Percentiles rank a stretch among this genome's conserved stretches.
Conservation (phyloP, 1,140 invertebrate species). For the Phortica variegata region DNA sequence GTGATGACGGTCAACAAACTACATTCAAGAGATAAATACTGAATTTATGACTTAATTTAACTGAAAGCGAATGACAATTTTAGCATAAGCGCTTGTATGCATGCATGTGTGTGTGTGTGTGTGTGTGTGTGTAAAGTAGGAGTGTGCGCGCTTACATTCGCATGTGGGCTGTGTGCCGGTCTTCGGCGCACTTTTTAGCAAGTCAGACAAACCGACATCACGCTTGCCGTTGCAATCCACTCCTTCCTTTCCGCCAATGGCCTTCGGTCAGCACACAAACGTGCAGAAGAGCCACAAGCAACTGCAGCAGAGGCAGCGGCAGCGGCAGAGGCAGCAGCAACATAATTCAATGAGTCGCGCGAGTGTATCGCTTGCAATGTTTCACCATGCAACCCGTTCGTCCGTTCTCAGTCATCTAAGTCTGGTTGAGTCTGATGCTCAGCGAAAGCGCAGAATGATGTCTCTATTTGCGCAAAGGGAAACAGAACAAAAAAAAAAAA, state of each 20-base stretch:
- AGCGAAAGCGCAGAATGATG: conserved; percentile 22
- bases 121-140: too few relatives aligned
- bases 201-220: too few relatives aligned
- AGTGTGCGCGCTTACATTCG: too few relatives aligned
- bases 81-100: too few relatives aligned
- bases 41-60: conserved; percentile 58
- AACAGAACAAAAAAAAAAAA: too few relatives aligned
- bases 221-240: too few relatives aligned
- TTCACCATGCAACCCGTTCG: background rate
- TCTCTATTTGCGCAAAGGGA: conserved; percentile 39
- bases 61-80: conserved; percentile 54
- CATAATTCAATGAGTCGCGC: background rate
- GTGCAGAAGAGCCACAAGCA: too few relatives aligned
- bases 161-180: too few relatives aligned
- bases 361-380: background rate
- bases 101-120: too few relatives aligned
- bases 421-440: conserved; percentile 22
- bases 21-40: conserved; percentile 56
- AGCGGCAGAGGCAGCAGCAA: conserved; percentile 1
- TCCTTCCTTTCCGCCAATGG: too few relatives aligned
- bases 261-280: too few relatives aligned
- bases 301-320: conserved; percentile 46
- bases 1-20: conserved; percentile 57
- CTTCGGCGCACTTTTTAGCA: too few relatives aligned
- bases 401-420: background rate